Conservation (phyloP, 2,888 invertebrate genomes). For the Erebia aethiops region DNA sequence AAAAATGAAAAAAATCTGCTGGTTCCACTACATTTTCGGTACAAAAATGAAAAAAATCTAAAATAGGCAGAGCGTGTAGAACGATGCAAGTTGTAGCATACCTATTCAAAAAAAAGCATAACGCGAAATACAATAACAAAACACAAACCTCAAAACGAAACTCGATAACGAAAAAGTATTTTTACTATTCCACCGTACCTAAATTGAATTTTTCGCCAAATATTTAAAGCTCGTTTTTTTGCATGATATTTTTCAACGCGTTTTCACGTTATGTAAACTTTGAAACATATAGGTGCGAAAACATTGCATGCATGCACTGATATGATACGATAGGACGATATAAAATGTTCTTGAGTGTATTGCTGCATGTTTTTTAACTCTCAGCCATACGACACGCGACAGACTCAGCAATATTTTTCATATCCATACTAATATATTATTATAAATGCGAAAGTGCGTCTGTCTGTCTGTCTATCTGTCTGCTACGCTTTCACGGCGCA, state of each 20-base stretch:
- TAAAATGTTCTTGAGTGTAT: too few species aligned
- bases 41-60: not conserved
- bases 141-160: conserved; percentile 9
- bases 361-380: too few species aligned
- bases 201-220: conserved; percentile 12
- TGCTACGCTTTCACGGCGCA: too few species aligned
- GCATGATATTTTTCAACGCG: not conserved
- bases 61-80: conserved; percentile 4
- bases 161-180: not conserved
- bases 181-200: conserved; percentile 4
- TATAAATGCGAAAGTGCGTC: too few species aligned
- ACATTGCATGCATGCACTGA: too few species aligned
- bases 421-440: too few species aligned
- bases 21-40: not conserved
- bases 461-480: too few species aligned
- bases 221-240: not conserved
- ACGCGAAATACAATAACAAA: not conserved
- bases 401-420: too few species aligned
- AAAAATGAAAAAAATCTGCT: not conserved
- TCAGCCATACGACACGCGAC: too few species aligned
- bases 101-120: not conserved
- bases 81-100: not conserved
- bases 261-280: too few species aligned
- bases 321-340: too few species aligned
- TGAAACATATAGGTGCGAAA: too few species aligned